These are phyloP conservation scores for Sarcophaga caerulescens DNA, from an alignment of 2,888 invertebrate genomes.

Conservation along the genomic window DNA sequence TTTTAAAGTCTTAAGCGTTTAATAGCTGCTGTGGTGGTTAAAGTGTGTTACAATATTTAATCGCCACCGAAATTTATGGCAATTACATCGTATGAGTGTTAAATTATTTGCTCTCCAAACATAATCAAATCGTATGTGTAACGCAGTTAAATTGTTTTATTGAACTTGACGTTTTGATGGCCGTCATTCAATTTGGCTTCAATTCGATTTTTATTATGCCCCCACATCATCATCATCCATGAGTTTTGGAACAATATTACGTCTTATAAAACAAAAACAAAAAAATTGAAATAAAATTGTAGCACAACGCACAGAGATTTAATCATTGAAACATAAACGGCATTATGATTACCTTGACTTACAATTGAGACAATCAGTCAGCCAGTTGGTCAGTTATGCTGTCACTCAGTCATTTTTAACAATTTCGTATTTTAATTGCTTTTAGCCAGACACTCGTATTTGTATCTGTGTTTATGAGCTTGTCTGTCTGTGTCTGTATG, in stretches of 20 bases:
- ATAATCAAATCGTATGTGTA: slow-evolving; percentile 37
- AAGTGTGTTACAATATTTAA: neutral
- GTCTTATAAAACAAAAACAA: slow-evolving; percentile 3
- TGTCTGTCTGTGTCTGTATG: neutral
- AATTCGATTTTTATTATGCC: neutral
- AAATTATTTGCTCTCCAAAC: neutral
- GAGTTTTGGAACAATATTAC: slow-evolving; percentile 17
- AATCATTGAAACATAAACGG: neutral
- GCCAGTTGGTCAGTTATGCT: slow-evolving; percentile 23
- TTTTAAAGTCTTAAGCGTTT: too few relatives aligned
- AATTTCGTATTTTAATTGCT: neutral
- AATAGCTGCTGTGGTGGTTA: too few relatives aligned
- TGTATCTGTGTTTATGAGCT: neutral
- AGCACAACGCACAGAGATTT: neutral
- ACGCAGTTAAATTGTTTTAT: slow-evolving; percentile 50
- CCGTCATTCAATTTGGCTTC: slow-evolving; percentile 9
- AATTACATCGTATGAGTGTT: too few relatives aligned
- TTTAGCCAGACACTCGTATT: slow-evolving; percentile 36
- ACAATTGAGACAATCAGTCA: slow-evolving; percentile 52
- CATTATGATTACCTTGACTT: slow-evolving; percentile 59
- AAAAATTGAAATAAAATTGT: neutral
- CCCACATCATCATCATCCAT: slow-evolving; percentile 11
- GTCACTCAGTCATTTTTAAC: neutral
- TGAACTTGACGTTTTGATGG: slow-evolving; percentile 58
- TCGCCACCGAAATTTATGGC: neutral